Evolutionary conservation across 64 coral and sea anemone genomes (phyloP).

Genomic region (Dendronephthya gigantea): DNA sequence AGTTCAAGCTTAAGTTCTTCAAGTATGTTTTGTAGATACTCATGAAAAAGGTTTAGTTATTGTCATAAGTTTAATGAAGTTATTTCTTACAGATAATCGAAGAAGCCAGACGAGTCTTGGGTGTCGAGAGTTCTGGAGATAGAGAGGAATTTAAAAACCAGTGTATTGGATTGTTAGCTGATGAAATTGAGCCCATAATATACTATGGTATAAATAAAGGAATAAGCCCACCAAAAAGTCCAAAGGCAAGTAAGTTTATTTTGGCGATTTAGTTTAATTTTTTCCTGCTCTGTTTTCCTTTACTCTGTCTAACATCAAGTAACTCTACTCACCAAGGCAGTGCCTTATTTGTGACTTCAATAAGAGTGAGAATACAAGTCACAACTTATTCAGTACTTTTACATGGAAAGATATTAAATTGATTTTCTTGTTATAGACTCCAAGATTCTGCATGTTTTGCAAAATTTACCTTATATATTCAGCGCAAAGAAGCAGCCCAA

Average conservation of each 20-base stretch:
- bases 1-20: no score
- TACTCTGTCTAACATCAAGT: neutral
- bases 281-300: no score
- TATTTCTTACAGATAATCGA: neutral
- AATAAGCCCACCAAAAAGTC: neutral
- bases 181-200: neutral
- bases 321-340: neutral
- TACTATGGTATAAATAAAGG: slow-evolving; percentile 1
- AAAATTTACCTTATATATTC: no score
- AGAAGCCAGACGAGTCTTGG: neutral
- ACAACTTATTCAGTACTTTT: no score
- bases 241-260: neutral
- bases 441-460: no score
- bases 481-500: no score
- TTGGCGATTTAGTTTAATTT: no score
- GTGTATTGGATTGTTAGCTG: neutral
- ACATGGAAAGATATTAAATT: no score
- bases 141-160: neutral
- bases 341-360: no score
- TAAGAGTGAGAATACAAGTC: no score
- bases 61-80: neutral
- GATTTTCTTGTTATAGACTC: no score
- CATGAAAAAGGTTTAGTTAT: neutral
- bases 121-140: neutral
- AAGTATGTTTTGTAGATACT: no score